A percentile compares a stretch with the other conserved stretches of the same genome.
These are phyloP conservation scores for Coccyzus lansbergi DNA, from an alignment of 2,797 vertebrate genomes.

Conservation along the genomic window DNA sequence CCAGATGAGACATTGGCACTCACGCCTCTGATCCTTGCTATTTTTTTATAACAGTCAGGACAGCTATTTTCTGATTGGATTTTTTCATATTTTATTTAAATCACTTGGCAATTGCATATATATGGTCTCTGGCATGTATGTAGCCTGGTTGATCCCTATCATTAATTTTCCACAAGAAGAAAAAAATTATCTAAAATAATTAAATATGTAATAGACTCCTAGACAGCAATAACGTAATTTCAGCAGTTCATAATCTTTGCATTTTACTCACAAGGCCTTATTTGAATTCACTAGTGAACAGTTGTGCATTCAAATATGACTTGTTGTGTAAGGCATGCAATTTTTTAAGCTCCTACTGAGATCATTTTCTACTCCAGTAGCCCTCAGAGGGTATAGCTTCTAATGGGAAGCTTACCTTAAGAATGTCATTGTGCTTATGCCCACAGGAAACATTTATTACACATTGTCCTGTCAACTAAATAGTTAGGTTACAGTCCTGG, in stretches of 20 bases:
- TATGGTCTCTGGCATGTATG: neutral
- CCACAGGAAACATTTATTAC: neutral
- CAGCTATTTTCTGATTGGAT: neutral
- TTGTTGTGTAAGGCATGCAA: neutral
- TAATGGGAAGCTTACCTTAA: neutral
- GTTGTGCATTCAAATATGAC: constrained; percentile 4
- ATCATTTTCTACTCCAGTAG: neutral
- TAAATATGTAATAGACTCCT: neutral
- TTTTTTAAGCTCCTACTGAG: constrained; percentile 6
- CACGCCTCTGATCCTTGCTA: neutral
- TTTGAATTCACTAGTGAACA: neutral
- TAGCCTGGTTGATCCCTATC: neutral
- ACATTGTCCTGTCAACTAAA: neutral
- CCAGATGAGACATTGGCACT: rapidly evolving
- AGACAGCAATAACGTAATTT: neutral
- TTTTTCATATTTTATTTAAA: neutral
- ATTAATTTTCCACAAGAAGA: neutral
- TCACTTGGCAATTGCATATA: neutral
- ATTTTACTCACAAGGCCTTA: neutral
- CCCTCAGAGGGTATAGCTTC: neutral
- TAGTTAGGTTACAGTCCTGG: neutral
- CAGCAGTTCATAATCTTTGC: neutral
- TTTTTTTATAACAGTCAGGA: neutral
- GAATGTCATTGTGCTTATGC: neutral
- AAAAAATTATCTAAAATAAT: neutral